Base-by-base conservation (phyloP, 2,113 vertebrate genomes). In the Podilymbus podiceps region DNA sequence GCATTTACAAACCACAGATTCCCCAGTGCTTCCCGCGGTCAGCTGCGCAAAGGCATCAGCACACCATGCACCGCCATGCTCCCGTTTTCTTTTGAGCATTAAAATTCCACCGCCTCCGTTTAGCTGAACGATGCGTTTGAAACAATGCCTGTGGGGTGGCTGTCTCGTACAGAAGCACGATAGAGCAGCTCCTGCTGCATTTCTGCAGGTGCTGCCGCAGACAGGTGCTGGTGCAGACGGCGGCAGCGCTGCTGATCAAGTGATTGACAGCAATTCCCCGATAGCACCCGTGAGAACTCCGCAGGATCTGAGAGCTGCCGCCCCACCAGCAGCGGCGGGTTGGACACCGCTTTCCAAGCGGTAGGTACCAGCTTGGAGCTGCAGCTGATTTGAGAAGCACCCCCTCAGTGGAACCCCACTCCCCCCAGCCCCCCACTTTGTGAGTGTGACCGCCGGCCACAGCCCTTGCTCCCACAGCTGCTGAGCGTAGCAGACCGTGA, bases 271-370 rank as follows among this genome's bases (percentile, higher is more conserved):
- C 58, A 21, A 2, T 47, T 78, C 52, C 74, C 79, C 46, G 46
- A 38, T 27, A 69, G 35, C 0, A 3, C 62, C 89, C 22, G 11
- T 24, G 91, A 68, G 83, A 47, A 15, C 56, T 35, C 8, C 0
- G 62, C 47, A n/a, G 75, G 23, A 31, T n/a, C 59, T 33, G 55
- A 23, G 59, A 74, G 60, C 84, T n/a, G 49, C 87, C 33, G 2
- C 35, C 22, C 38, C 21, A 1, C 15, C 75, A 18, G 64, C 44
- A 78, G 3, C 89, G 25, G 49, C 0, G 0, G 59, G 21, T 11
- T 64, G 16, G 44, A 5, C 21, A 0, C 17, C 12, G 78, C 44
- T 47, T 25, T 28, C 30, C 0, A 0, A 33, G 77, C 10, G 30
- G 23, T 8, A 20, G 72, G 71, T 9, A 7, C 30, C 69, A 27